Conservation (phyloP, 2,888 invertebrate species). For the Andrena flavipes region DNA sequence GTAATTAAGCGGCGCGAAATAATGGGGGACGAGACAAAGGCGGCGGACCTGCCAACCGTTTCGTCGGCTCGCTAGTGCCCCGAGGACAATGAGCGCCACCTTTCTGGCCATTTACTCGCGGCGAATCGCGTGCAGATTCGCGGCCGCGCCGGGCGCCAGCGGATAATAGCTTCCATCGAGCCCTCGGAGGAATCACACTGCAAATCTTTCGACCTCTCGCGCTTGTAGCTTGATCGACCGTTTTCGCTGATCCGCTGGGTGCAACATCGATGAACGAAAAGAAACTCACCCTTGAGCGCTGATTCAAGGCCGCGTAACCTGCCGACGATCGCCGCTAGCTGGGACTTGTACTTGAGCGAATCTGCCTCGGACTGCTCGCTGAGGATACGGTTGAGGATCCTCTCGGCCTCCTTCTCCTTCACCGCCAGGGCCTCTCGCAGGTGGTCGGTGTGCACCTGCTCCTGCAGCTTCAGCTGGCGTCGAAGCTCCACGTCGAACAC, state of each 20-base stretch:
- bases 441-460: slow-evolving; percentile 94
- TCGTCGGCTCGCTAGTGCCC: slow-evolving; percentile 25
- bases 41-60: slow-evolving; percentile 22
- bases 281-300: slow-evolving; percentile 89
- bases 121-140: neutral
- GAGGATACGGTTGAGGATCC: slow-evolving; percentile 85
- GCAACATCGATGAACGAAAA: neutral
- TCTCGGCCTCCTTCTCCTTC: slow-evolving; percentile 87
- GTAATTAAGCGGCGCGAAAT: slow-evolving; percentile 64
- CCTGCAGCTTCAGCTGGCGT: slow-evolving; percentile 92
- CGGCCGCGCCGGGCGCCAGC: neutral
- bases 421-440: slow-evolving; percentile 89
- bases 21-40: slow-evolving; percentile 61
- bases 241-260: neutral
- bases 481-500: slow-evolving; percentile 89
- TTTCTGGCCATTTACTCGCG: slow-evolving; percentile 38
- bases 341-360: slow-evolving; percentile 88
- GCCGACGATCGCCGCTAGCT: slow-evolving; percentile 90
- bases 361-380: slow-evolving; percentile 90
- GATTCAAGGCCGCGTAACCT: slow-evolving; percentile 91
- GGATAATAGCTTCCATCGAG: neutral
- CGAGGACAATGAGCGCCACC: slow-evolving; percentile 39
- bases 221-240: too few species aligned
- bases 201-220: neutral
- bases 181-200: neutral